phyloP scores from a whole-genome alignment of 2,888 invertebrate genomes.

The Ectemnius lituratus region DNA sequence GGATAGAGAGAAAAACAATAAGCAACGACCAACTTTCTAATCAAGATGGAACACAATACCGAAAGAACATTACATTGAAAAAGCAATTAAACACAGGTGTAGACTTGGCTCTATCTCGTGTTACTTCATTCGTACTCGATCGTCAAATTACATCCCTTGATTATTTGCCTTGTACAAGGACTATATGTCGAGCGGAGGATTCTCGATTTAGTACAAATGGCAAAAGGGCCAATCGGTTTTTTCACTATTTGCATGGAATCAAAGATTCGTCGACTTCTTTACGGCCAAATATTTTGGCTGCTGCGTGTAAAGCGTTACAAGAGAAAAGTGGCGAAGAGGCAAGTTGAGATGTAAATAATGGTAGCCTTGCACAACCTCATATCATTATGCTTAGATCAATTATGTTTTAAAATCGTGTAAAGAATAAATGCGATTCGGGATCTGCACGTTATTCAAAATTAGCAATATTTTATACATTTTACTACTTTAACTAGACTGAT shows the following conservation, averaged over 20 bases:
- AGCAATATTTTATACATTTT: too few species aligned
- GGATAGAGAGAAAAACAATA: constrained; percentile 40
- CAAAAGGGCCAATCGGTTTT: constrained; percentile 87
- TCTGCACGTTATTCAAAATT: too few species aligned
- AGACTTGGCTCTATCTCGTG: constrained; percentile 78
- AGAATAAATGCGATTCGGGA: not conserved
- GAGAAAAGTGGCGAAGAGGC: constrained; percentile 50
- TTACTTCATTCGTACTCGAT: constrained; percentile 80
- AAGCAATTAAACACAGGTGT: constrained; percentile 63
- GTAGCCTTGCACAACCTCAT: not conserved
- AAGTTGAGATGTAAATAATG: not conserved
- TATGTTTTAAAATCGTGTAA: not conserved
- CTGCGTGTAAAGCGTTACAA: constrained; percentile 71
- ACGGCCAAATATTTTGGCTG: constrained; percentile 65
- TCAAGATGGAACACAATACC: constrained; percentile 36
- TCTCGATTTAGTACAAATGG: constrained; percentile 80
- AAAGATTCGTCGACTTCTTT: constrained; percentile 67
- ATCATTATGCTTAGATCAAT: not conserved
- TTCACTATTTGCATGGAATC: constrained; percentile 86
- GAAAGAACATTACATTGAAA: constrained; percentile 44
- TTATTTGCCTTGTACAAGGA: constrained; percentile 84
- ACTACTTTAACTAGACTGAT: not conserved
- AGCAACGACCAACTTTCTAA: constrained; percentile 28
- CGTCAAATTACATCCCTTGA: constrained; percentile 82
- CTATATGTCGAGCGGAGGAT: constrained; percentile 85